phyloP scores from a whole-genome alignment of 2,113 vertebrate genomes.

The Entomyzon cyanotis region DNA sequence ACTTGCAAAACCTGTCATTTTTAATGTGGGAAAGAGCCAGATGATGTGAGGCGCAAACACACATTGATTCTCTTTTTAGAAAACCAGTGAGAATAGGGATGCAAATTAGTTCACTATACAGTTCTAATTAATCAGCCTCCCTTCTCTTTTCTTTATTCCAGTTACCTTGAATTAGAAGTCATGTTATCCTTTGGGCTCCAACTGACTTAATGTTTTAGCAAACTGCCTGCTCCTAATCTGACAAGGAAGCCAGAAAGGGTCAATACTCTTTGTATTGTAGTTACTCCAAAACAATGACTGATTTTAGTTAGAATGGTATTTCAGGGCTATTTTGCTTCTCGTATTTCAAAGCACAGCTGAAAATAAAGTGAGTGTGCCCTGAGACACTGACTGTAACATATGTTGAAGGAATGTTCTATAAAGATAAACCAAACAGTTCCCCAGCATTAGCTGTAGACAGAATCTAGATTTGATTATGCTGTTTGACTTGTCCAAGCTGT shows the following conservation, averaged over 20 bases:
- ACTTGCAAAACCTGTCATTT: constrained; percentile 9
- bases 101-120: constrained; percentile 62
- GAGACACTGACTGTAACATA: background rate
- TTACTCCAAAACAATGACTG: constrained; percentile 12
- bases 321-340: background rate
- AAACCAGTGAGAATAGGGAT: constrained; percentile 66
- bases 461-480: background rate
- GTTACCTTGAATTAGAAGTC: constrained; percentile 69
- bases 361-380: background rate
- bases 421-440: background rate
- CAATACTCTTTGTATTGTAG: background rate
- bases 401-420: background rate
- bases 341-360: constrained; percentile 39
- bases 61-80: constrained; percentile 51
- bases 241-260: constrained; percentile 17
- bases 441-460: background rate
- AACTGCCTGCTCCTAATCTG: background rate
- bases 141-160: constrained; percentile 52
- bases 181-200: constrained; percentile 55
- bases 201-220: constrained; percentile 41
- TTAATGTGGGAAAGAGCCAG: constrained; percentile 22
- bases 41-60: constrained; percentile 46
- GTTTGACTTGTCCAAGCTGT: background rate
- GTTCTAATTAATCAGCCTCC: constrained; percentile 61
- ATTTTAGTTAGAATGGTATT: constrained; percentile 30